Base-by-base conservation (phyloP, 1,140 invertebrate species). In the Rhagoletis pomonella region DNA sequence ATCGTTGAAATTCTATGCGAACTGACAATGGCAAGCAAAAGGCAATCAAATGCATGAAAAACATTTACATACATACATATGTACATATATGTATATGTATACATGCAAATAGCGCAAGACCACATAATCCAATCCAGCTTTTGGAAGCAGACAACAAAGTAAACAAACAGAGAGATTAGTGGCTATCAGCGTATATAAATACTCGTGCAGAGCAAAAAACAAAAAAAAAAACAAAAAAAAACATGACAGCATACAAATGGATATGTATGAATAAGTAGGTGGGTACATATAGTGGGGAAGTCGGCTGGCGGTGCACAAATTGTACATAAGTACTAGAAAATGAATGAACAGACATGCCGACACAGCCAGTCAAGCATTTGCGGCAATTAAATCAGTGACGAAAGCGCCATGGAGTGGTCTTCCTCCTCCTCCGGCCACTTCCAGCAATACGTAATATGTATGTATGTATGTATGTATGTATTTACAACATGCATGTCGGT, bases 61-160 rank as follows among this genome's bases (percentile, higher is more conserved):
- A n/a, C 14, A 19, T 58, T 77, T 77, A 77, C 73, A 77, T 77
- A 77, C 73, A 81, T 3, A 81, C 47, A 69, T 2, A 39, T 14
- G 4, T 67, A 44, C 73, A 29, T 29, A 29, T 29, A 29, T 29
- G 29, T 29, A 29, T 29, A 29, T 29, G 29, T 29, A 29, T 29
- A 29, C 29, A 29, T 29, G 29, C 29, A 29, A 29, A 29, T 29
- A 81, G 6, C 5, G 55, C 47, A 29, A 81, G 47, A 81, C 67
- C 67, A 73, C 47, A 55, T 77, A 81, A 81, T 55, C 73, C 73
- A 81, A 81, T 81, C 47, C 42, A 58, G n/a, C 47, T 81, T 55
- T 81, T 81, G 47, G 73, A 81, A 81, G 73, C 73, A 81, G 73
- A 81, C 73, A 81, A 81, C 73, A 81, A 81, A 81, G 73, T 81